A percentile compares a stretch with the other conserved stretches of the same genome.
Evolutionary conservation across 2,797 vertebrate species (phyloP).

Genomic region (Notolabrus celidotus): DNA sequence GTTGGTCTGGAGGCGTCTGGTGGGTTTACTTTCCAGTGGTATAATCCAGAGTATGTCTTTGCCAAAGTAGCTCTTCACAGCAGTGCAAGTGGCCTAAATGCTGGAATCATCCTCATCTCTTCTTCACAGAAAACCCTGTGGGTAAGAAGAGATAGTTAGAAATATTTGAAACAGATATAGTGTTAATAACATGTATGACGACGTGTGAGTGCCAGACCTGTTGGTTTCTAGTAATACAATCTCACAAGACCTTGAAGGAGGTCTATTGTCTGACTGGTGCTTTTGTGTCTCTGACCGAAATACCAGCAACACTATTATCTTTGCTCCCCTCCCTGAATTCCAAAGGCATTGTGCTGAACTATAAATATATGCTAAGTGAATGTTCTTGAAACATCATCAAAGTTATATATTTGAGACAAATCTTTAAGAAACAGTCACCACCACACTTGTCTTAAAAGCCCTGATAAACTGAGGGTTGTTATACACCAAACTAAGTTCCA

Average conservation of each 20-base stretch:
- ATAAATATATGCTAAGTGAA: background rate
- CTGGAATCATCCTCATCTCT: background rate
- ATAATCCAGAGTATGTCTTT: constrained; percentile 19
- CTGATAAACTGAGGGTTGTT: background rate
- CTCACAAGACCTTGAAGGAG: constrained; percentile 47
- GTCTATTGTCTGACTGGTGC: constrained; percentile 72
- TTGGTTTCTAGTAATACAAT: constrained; percentile 73
- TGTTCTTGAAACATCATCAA: constrained; percentile 7
- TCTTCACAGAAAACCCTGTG: constrained; percentile 29
- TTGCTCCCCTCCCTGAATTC: constrained; percentile 77
- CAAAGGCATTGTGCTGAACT: constrained; percentile 53
- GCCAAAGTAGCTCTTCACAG: constrained; percentile 11
- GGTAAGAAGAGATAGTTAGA: constrained; percentile 18
- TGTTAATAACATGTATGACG: constrained; percentile 7
- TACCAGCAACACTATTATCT: constrained; percentile 72
- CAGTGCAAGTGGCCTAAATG: background rate
- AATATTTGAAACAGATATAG: constrained; percentile 14
- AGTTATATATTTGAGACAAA: background rate
- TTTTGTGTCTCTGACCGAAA: constrained; percentile 79
- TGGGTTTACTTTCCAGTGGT: constrained; percentile 19
- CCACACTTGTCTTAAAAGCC: background rate
- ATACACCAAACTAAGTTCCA: background rate
- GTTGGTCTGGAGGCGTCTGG: constrained; percentile 2
- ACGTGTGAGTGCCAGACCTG: constrained; percentile 10
- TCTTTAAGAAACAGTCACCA: background rate